Conservation (phyloP, 2,113 vertebrate species). For the Ceyx margarethae region DNA sequence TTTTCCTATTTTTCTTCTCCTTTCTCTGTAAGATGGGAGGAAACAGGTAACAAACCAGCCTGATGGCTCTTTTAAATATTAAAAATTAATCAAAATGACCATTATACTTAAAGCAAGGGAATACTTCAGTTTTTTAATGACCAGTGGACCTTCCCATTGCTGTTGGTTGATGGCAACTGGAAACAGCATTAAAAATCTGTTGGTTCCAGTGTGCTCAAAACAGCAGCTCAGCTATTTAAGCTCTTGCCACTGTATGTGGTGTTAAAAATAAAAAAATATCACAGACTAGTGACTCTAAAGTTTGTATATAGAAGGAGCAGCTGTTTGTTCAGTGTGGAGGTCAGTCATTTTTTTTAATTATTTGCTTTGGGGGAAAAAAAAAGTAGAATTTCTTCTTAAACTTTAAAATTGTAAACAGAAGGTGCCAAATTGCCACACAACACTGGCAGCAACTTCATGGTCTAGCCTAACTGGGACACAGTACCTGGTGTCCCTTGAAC, state of each 20-base stretch:
- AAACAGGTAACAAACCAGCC: background rate
- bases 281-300: background rate
- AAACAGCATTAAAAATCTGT: background rate
- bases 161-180: background rate
- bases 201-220: background rate
- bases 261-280: background rate
- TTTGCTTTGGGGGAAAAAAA: background rate
- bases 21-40: background rate
- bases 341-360: conserved; percentile 4
- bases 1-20: background rate
- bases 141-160: background rate
- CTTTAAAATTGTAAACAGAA: background rate
- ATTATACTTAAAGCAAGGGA: background rate
- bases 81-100: background rate
- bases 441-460: background rate
- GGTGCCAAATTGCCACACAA: background rate
- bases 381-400: background rate
- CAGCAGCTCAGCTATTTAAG: background rate
- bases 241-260: background rate
- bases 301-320: background rate
- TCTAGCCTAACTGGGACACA: background rate
- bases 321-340: background rate
- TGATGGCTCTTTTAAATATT: background rate
- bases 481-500: background rate
- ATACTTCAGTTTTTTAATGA: background rate